Base-by-base conservation (phyloP, 2,888 invertebrate species). In the Chromoteleia sp. region DNA sequence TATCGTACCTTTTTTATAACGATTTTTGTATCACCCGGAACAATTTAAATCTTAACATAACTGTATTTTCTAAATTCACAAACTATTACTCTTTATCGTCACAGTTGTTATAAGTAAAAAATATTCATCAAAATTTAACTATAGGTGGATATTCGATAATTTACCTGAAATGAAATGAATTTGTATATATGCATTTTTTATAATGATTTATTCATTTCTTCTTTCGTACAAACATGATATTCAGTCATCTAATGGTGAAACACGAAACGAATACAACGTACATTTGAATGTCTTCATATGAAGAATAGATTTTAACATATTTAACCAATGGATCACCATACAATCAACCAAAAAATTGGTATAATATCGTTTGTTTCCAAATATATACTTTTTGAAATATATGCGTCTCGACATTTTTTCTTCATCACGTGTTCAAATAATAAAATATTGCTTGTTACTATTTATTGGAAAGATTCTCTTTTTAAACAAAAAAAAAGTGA, bases 201-300 rank as follows among this genome's bases (percentile, higher is more conserved):
- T 84, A 88, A 86, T 87, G 71, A 74, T 89, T 89, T 89, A 89
- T 89, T 89, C 84, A 85, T 86, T 88, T 87, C 86, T 89, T 88
- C 87, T 88, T 87, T 87, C 86, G 85, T 88, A 88, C 59, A 71
- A 71, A 71, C 61, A 52, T 71, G 29, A 59, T 61, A 61, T 59
- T 71, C 71, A 71, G 71, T 71, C 71, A 71, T 52, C 71, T 71
- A 71, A 52, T 61, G 36, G 17, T 56, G 19, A 52, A 71, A 39
- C 71, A 61, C 30, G 61, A 71, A 73, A 73, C 54, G 52, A 73
- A 43, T 73, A 73, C 50, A 71, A 71, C 59, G n/a, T 71, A 71
- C 59, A 59, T 50, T 73, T 52, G 58, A 61, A 15, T 70, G 50
- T 58, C 19, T 25, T 12, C 29, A 8, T 33, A 33, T 45, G 21